A percentile compares a stretch with the other conserved stretches of the same genome.
These are phyloP conservation scores for Brachypterus glaber DNA, from an alignment of 2,888 invertebrate genomes.

Conservation along the genomic window DNA sequence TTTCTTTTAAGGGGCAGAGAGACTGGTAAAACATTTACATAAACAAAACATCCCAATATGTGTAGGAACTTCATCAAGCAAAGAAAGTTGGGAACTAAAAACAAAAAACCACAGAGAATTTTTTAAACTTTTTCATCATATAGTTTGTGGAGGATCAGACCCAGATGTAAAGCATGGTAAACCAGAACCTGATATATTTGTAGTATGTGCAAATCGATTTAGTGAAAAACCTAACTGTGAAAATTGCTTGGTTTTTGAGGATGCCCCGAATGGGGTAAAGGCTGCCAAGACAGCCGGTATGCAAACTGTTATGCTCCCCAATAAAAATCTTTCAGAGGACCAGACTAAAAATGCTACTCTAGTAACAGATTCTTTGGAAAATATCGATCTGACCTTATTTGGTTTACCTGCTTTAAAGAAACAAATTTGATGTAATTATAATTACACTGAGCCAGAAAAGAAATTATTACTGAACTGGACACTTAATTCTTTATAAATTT, in stretches of 20 bases:
- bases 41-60: conserved; percentile 69
- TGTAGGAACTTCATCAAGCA: conserved; percentile 77
- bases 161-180: conserved; percentile 78
- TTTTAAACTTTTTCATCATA: conserved; percentile 61
- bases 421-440: too few relatives aligned
- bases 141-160: conserved; percentile 75
- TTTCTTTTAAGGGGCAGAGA: conserved; percentile 60
- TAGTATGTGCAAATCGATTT: conserved; percentile 58
- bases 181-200: conserved; percentile 81
- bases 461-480: too few relatives aligned
- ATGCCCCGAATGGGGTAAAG: conserved; percentile 81
- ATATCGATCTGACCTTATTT: conserved; percentile 75
- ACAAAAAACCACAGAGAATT: conserved; percentile 53
- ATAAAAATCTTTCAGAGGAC: conserved; percentile 43
- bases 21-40: conserved; percentile 65
- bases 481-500: too few relatives aligned
- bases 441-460: too few relatives aligned
- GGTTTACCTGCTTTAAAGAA: conserved; percentile 64
- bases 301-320: conserved; percentile 80
- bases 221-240: conserved; percentile 53
- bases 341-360: conserved; percentile 53
- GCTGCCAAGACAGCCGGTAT: conserved; percentile 73
- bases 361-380: conserved; percentile 61
- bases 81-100: conserved; percentile 62
- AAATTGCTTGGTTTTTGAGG: conserved; percentile 80